These are phyloP conservation scores for Phyllotreta striolata DNA, from an alignment of 2,888 invertebrate species.

Conservation along the genomic window DNA sequence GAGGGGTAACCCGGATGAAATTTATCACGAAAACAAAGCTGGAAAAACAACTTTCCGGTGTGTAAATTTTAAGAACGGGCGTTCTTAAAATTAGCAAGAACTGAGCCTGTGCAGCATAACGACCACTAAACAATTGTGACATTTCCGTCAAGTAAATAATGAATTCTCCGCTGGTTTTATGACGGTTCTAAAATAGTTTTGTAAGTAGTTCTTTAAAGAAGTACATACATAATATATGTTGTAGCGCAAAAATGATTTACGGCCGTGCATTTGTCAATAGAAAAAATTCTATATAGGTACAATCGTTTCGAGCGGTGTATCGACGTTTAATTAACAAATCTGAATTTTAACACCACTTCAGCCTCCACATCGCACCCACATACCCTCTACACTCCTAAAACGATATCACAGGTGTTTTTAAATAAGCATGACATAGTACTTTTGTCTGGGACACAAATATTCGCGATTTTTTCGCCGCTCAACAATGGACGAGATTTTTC, in stretches of 20 bases:
- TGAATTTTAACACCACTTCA: slow-evolving; percentile 25
- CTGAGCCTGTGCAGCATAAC: slow-evolving; percentile 4
- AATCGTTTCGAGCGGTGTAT: too few relatives aligned
- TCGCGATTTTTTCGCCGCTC: slow-evolving; percentile 47
- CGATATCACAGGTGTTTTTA: slow-evolving; percentile 50
- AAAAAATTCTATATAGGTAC: too few relatives aligned
- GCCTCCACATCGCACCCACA: slow-evolving; percentile 23
- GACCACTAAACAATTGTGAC: slow-evolving; percentile 23
- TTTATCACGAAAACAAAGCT: slow-evolving; percentile 2
- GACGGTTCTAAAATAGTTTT: slow-evolving; percentile 15
- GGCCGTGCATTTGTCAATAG: not conserved
- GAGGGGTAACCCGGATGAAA: slow-evolving; percentile 7
- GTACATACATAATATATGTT: too few relatives aligned
- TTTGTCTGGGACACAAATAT: slow-evolving; percentile 46
- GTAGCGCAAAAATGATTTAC: not conserved
- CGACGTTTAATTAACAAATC: slow-evolving; percentile 22
- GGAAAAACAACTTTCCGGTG: slow-evolving; percentile 13
- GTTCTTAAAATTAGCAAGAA: slow-evolving; percentile 16
- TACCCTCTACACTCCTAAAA: slow-evolving; percentile 39
- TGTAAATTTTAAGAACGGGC: slow-evolving; percentile 7
- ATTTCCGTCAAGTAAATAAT: slow-evolving; percentile 24
- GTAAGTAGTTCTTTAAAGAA: not conserved
- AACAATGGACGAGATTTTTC: slow-evolving; percentile 51
- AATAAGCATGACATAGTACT: slow-evolving; percentile 42
- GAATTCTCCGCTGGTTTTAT: slow-evolving; percentile 9